A percentile compares a stretch with the other conserved stretches of the same genome.
Conservation (phyloP, 1,140 invertebrate genomes). For the Chelonus insularis region DNA sequence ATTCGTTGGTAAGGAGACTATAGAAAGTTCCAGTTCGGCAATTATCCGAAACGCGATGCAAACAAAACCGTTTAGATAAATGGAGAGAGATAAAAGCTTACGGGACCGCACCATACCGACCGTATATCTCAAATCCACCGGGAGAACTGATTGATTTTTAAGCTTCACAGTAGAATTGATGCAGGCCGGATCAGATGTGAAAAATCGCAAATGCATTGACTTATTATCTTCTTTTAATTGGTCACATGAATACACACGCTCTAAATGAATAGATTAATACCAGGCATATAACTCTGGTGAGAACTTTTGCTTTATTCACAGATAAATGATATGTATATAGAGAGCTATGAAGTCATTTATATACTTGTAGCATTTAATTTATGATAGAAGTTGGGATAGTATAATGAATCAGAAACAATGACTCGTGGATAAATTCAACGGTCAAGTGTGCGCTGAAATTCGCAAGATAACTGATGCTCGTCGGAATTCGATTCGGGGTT, state of each 20-base stretch:
- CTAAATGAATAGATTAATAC: too few relatives aligned
- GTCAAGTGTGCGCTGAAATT: background rate
- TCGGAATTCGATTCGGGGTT: conserved; percentile 11
- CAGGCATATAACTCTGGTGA: too few relatives aligned
- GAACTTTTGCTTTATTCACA: too few relatives aligned
- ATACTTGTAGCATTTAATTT: too few relatives aligned
- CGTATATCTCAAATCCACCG: conserved; percentile 13
- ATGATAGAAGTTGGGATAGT: background rate
- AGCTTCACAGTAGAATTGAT: background rate
- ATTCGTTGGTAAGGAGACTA: conserved; percentile 15
- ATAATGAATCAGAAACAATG: conserved; percentile 4
- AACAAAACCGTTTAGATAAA: conserved; percentile 36
- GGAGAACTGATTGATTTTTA: conserved; percentile 9
- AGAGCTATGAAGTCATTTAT: too few relatives aligned
- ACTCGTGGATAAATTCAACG: background rate
- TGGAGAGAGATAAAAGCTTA: conserved; percentile 29
- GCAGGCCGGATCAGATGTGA: background rate
- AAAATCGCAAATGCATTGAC: background rate
- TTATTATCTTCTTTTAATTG: too few relatives aligned
- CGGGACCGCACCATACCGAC: background rate
- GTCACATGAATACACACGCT: background rate
- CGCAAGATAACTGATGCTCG: conserved; percentile 9
- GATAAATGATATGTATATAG: too few relatives aligned
- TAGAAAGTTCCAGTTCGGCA: conserved; percentile 21
- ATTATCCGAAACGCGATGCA: conserved; percentile 34